Conservation (phyloP, 2,113 vertebrate genomes). For the Micronycteris hirsuta region DNA sequence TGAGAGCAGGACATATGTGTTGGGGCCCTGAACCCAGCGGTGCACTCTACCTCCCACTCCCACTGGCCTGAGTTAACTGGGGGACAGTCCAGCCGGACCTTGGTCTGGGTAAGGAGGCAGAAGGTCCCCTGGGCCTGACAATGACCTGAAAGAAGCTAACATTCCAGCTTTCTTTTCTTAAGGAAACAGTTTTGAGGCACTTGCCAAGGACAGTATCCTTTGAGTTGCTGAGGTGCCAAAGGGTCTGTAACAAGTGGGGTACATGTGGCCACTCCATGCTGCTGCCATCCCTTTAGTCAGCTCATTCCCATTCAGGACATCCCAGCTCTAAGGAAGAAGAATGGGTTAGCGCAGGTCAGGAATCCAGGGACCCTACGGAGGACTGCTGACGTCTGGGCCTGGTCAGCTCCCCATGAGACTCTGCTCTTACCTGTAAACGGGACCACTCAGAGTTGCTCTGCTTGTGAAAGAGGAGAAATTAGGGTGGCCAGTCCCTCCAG, state of each 20-base stretch:
- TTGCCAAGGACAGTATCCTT: not conserved
- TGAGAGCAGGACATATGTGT: not conserved
- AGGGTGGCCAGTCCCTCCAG: not conserved
- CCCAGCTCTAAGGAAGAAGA: too few species aligned
- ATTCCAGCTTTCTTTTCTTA: not conserved
- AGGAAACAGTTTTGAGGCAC: not conserved
- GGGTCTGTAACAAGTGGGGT: not conserved
- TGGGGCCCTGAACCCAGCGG: not conserved
- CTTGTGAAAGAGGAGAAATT: not conserved
- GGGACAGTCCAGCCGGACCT: not conserved
- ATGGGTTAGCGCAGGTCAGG: not conserved
- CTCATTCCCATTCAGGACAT: not conserved
- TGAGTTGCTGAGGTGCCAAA: accelerated
- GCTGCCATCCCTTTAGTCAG: not conserved
- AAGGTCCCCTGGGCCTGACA: not conserved
- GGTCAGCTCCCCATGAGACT: accelerated
- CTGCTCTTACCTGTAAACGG: not conserved
- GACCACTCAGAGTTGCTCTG: accelerated
- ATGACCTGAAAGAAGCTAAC: not conserved
- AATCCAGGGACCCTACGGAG: not conserved
- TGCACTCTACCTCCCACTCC: not conserved
- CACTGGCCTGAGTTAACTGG: not conserved
- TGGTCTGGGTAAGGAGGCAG: not conserved
- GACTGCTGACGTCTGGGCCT: not conserved
- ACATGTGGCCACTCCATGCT: not conserved